Evolutionary conservation across 2,113 vertebrate species (phyloP).

Genomic region (Octodon degus): DNA sequence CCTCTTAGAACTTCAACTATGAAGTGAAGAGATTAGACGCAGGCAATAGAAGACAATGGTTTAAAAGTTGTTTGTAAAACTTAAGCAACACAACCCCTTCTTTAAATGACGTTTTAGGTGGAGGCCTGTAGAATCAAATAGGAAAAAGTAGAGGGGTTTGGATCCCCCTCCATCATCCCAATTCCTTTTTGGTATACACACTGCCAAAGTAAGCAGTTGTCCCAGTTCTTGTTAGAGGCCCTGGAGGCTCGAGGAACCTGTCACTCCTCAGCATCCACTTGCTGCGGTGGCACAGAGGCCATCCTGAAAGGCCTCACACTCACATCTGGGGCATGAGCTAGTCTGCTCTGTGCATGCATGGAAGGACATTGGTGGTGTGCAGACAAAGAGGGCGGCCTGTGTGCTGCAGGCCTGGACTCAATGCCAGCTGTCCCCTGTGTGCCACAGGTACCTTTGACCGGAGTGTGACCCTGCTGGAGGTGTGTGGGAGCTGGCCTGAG

Average conservation of each 20-base stretch:
- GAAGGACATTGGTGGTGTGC: background rate
- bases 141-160: background rate
- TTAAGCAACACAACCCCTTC: rapidly evolving
- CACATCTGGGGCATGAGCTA: background rate
- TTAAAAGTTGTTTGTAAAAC: background rate
- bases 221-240: background rate
- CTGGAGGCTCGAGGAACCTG: background rate
- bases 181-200: background rate
- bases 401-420: slow-evolving; percentile 14
- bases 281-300: background rate
- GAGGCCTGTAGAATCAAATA: background rate
- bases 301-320: rapidly evolving
- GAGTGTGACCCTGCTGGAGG: slow-evolving; percentile 96
- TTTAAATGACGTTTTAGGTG: background rate
- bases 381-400: background rate
- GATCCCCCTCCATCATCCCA: background rate
- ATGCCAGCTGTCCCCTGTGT: slow-evolving; percentile 61
- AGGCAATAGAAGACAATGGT: background rate
- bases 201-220: background rate
- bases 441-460: slow-evolving; percentile 93
- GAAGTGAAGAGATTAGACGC: background rate
- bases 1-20: background rate
- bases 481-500: slow-evolving; percentile 99
- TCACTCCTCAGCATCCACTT: background rate
- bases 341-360: rapidly evolving